Base-by-base conservation (phyloP, 2,113 vertebrate genomes). In the Tenebrosternarchus preto region DNA sequence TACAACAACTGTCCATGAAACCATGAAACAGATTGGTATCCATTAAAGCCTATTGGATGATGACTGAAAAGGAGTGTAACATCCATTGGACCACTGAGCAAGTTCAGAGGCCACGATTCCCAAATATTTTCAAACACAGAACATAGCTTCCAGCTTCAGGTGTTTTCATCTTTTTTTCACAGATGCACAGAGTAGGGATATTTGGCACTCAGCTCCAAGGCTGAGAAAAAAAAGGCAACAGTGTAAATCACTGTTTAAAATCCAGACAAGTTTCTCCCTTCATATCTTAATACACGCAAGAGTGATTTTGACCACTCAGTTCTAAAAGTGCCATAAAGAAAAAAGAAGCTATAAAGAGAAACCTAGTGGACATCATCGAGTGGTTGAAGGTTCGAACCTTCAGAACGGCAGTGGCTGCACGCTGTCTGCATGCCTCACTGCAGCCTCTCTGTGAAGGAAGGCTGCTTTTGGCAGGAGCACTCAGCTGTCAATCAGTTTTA, bases 251-350 rank as follows among this genome's bases (percentile, higher is more conserved):
- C 43, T 50, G 43, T 50, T 50, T 9, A 12, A 50, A 50, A 50
- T 50, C 15, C 43, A 50, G 43, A 50, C 43, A 50, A 15, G 43
- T 50, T 50, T 50, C 43, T 50, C 43, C 43, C 43, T 50, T 50
- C 60, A 60, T 39, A 24, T 24, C 43, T 22, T 24, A 73, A 73
- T 15, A 31, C 77, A 63, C 59, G 9, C 69, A 31, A 59, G 43
- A 64, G 69, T 19, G 69, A 73, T 63, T 73, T 3, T 16, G 68
- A 46, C 29, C 31, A 63, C 63, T 72, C 56, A 22, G 25, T 50
- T 73, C 46, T 17, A 39, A 27, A 5, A 2, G 12, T 80, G 39
- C 55, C 72, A 73, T 80, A 46, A 72, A 71, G 22, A 27, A 31
- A 33, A 57, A 57, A 72, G 69, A 33, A 12, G 43, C 15, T 9